A percentile compares a stretch with the other conserved stretches of the same genome.
These are phyloP conservation scores for Brachyhypopomus occidentalis DNA, from an alignment of 2,113 vertebrate species.

Conservation along the genomic window DNA sequence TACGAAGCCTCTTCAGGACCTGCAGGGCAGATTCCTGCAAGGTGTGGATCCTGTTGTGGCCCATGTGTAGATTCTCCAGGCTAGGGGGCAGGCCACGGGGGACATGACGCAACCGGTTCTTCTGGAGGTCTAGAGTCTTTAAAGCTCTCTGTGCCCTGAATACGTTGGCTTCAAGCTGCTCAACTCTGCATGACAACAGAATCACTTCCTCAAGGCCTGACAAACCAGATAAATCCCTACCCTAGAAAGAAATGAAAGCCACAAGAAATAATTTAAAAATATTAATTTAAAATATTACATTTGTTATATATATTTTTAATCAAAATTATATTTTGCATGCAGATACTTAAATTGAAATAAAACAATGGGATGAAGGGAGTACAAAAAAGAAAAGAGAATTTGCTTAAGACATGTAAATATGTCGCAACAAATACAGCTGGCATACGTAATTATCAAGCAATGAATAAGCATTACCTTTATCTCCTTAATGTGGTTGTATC, in stretches of 20 bases:
- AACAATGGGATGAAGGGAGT: no score
- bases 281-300: no score
- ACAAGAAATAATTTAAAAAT: background rate
- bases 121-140: constrained; percentile 79
- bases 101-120: constrained; percentile 77
- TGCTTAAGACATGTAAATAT: background rate
- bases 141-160: constrained; percentile 73
- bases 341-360: no score
- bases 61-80: constrained; percentile 77
- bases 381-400: background rate
- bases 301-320: background rate
- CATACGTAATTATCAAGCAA: background rate
- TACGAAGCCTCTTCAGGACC: constrained; percentile 72
- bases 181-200: constrained; percentile 76
- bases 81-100: constrained; percentile 72
- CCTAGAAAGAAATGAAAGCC: constrained; percentile 56
- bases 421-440: background rate
- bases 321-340: background rate
- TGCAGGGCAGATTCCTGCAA: constrained; percentile 74
- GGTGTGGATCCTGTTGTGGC: constrained; percentile 75
- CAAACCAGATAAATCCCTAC: constrained; percentile 70
- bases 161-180: constrained; percentile 74
- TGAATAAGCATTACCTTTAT: constrained; percentile 73
- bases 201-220: constrained; percentile 77
- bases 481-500: constrained; percentile 79